These are phyloP conservation scores for Malurus elegans DNA, from an alignment of 2,113 vertebrate species.

Conservation along the genomic window DNA sequence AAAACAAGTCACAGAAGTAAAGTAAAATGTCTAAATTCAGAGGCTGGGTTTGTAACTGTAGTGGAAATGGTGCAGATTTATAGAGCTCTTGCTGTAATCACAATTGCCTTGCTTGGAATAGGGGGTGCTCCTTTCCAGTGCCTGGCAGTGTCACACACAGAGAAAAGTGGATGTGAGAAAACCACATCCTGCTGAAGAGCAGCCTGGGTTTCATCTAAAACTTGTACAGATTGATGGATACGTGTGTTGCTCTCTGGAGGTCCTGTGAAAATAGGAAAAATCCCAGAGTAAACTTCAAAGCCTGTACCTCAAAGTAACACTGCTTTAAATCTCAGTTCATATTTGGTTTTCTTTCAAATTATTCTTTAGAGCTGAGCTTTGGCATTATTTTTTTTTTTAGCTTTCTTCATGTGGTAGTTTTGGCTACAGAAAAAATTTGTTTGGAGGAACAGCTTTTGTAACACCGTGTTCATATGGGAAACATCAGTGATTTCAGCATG, in stretches of 20 bases:
- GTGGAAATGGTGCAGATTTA: neutral
- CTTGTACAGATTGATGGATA: neutral
- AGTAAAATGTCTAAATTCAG: neutral
- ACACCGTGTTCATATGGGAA: neutral
- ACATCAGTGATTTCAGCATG: neutral
- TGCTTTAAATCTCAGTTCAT: neutral
- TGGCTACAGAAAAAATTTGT: neutral
- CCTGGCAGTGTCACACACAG: neutral
- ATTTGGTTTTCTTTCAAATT: neutral
- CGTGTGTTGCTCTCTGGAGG: neutral
- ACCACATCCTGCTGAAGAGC: neutral
- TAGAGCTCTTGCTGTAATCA: neutral
- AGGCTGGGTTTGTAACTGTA: neutral
- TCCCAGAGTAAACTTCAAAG: neutral
- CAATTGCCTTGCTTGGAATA: neutral
- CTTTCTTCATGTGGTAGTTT: neutral
- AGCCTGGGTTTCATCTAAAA: neutral
- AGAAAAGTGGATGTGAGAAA: neutral
- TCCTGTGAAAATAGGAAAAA: fast-evolving
- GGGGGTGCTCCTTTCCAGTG: neutral
- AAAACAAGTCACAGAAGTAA: neutral
- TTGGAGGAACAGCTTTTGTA: neutral
- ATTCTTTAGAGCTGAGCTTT: neutral
- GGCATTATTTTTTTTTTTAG: neutral
- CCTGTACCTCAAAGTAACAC: neutral